Base-by-base conservation (phyloP, 2,797 vertebrate species). In the Chiroxiphia lanceolata region DNA sequence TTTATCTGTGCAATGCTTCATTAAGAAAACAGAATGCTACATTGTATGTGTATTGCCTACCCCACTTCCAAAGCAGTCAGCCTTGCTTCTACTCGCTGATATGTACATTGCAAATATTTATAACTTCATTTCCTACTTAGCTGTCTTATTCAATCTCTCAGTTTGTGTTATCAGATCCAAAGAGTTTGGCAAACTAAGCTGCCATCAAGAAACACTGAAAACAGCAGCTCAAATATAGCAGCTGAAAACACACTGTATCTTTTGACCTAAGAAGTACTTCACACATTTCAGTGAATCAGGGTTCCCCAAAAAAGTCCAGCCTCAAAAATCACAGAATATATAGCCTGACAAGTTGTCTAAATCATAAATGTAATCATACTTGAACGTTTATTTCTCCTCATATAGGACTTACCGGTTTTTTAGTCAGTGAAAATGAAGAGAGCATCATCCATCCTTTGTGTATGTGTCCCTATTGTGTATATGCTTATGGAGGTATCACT, bases 21-120 rank as follows among this genome's bases (percentile, higher is more conserved):
- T 84, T 93, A 94, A 64, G 83, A 84, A 96, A 96, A 85, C 14
- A 93, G 67, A 97, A 93, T 93, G 69, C 53, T 86, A 90, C 74
- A 94, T 71, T 96, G 77, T 88, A 33, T 82, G 44, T 65, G 64
- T 51, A 92, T 83, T 86, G 74, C 80, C 77, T 84, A 57, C 11
- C 17, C 27, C 0, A 3, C 59, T 84, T 90, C 70, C 94, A 93
- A 79, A 95, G 78, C 44, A 70, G 67, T 48, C 83, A 93, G 23
- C 31, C 19, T 60, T 88, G 63, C 74, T 95, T 57, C 88, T 79
- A 54, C 65, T 94, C 17, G 3, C 60, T 96, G 83, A 93, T 88
- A 74, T 60, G 70, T 51, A 60, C 74, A 38, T 70, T 87, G 83
- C 47, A 95, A 95, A 95, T 74, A 89, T 89, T 67, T 94, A 56